Conservation (phyloP, 1,140 invertebrate species). For the Chlorops oryzae region DNA sequence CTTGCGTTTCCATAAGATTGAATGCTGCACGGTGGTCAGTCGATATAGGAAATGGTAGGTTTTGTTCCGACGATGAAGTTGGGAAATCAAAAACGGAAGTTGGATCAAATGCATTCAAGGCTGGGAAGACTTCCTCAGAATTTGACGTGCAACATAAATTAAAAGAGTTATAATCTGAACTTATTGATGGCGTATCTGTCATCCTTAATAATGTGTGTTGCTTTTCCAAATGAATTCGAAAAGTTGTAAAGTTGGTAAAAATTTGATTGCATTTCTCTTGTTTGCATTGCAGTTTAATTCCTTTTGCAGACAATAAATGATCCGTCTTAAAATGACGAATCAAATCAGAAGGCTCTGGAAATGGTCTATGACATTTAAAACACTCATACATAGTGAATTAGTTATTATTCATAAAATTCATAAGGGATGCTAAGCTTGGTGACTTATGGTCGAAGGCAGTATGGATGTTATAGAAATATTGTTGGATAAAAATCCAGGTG, state of each 20-base stretch:
- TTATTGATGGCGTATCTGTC: neutral
- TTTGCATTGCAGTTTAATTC: neutral
- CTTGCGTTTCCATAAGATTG: constrained; percentile 1
- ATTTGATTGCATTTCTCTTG: constrained; percentile 6
- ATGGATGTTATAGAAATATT: constrained; percentile 8
- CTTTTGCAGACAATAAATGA: constrained; percentile 1
- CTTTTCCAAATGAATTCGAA: constrained; percentile 7
- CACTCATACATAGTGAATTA: constrained; percentile 7
- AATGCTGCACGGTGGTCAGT: neutral
- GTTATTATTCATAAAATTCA: constrained; percentile 3
- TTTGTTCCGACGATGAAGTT: neutral
- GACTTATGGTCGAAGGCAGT: neutral
- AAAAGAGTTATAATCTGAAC: neutral
- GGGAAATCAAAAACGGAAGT: neutral
- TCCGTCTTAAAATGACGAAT: constrained; percentile 8
- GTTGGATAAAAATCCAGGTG: constrained; percentile 6
- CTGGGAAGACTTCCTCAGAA: neutral
- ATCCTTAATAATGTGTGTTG: neutral
- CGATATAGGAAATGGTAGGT: neutral
- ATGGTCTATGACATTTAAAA: constrained; percentile 4
- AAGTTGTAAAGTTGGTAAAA: constrained; percentile 5
- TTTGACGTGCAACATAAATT: neutral
- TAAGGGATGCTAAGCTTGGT: neutral
- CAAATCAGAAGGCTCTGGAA: neutral
- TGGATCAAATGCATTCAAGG: neutral